phyloP scores from a whole-genome alignment of 1,140 invertebrate species.

The Ooceraea biroi region DNA sequence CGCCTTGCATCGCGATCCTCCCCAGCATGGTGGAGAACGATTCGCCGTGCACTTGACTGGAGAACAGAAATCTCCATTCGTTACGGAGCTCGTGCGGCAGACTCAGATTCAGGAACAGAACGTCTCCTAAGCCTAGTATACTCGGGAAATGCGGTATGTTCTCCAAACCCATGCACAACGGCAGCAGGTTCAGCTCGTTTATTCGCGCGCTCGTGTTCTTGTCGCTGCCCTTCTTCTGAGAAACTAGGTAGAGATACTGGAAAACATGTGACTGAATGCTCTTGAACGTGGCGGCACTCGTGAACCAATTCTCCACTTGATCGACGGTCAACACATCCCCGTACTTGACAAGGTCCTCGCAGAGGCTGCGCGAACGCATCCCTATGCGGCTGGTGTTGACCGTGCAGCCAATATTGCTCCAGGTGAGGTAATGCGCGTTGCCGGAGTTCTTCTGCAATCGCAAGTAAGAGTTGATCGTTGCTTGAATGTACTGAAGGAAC shows the following conservation, averaged over 20 bases:
- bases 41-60: slow-evolving; percentile 93
- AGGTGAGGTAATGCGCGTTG: slow-evolving; percentile 79
- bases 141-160: slow-evolving; percentile 92
- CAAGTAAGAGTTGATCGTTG: slow-evolving; percentile 85
- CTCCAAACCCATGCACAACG: slow-evolving; percentile 88
- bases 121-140: slow-evolving; percentile 91
- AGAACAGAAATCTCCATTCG: slow-evolving; percentile 94
- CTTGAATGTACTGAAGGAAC: slow-evolving; percentile 83
- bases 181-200: slow-evolving; percentile 86
- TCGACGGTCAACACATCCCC: slow-evolving; percentile 79
- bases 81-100: slow-evolving; percentile 90
- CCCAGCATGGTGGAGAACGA: slow-evolving; percentile 93
- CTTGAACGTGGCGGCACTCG: slow-evolving; percentile 78
- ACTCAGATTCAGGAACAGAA: slow-evolving; percentile 92
- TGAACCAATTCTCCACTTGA: slow-evolving; percentile 82
- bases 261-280: slow-evolving; percentile 84
- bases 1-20: slow-evolving; percentile 92
- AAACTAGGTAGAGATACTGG: slow-evolving; percentile 83
- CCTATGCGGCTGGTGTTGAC: slow-evolving; percentile 83
- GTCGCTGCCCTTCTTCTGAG: slow-evolving; percentile 83
- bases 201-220: slow-evolving; percentile 80
- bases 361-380: slow-evolving; percentile 81
- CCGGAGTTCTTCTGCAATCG: slow-evolving; percentile 83
- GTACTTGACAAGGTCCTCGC: slow-evolving; percentile 80
- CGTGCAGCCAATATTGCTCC: slow-evolving; percentile 85